Evolutionary conservation across 2,797 vertebrate species (phyloP).

Genomic region (Melanogrammus aeglefinus): DNA sequence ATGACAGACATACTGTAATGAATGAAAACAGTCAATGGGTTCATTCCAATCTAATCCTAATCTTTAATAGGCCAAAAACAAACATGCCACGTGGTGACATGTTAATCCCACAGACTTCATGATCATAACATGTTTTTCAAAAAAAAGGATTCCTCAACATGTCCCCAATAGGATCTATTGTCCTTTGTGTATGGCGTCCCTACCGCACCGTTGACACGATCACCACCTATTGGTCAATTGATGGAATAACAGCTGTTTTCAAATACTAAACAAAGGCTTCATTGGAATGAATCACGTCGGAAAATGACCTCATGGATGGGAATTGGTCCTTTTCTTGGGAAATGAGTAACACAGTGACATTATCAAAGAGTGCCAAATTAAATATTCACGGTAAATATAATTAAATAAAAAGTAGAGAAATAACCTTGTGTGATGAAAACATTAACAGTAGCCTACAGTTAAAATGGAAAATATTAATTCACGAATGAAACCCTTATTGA

Average conservation of each 20-base stretch:
- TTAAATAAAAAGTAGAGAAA: neutral
- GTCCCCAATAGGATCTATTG: conserved; percentile 50
- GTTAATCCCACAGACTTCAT: conserved; percentile 32
- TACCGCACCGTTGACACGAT: conserved; percentile 15
- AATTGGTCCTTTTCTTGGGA: neutral
- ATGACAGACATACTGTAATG: neutral
- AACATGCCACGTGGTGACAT: neutral
- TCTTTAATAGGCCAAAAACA: conserved; percentile 13
- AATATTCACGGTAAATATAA: neutral
- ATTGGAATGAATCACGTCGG: conserved; percentile 37
- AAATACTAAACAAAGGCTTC: conserved; percentile 56
- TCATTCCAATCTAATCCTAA: neutral
- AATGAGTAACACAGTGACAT: neutral
- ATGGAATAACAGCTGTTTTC: conserved; percentile 3
- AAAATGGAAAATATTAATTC: neutral
- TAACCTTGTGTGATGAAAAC: too few species aligned
- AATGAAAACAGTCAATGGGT: neutral
- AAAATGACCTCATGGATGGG: neutral
- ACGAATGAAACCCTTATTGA: neutral
- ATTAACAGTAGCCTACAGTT: neutral
- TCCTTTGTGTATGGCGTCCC: conserved; percentile 34
- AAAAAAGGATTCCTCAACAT: conserved; percentile 67
- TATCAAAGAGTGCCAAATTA: neutral
- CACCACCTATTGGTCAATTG: conserved; percentile 58
- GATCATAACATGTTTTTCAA: conserved; percentile 70